Evolutionary conservation across 2,888 invertebrate genomes (phyloP), one percentile per base, ranked within the genome.

Genomic region (Metellina segmentata): DNA sequence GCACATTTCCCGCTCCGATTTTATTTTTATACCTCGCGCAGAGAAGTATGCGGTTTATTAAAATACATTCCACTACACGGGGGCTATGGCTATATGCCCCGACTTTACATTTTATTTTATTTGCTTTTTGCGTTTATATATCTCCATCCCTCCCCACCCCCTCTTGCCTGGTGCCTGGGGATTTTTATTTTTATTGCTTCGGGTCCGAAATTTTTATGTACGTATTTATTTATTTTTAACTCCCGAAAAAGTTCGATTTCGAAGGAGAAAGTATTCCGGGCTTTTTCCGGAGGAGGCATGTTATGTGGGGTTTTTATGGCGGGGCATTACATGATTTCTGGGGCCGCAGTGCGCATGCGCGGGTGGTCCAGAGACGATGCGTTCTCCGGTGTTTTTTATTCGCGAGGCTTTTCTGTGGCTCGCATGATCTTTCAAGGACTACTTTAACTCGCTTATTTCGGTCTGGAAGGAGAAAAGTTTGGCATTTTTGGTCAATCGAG

Each of bases 171-270:
- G n/a, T n/a, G n/a, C n/a, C 52, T n/a, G 69, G 86, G 70, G 89
- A 16, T 48, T 79, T 89, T 78, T 85, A 75, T 85, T 85, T 74
- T 88, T 88, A 88, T 74, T 74, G 20, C 81, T 19, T 16, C 0
- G 19, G 34, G 61, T 34, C 69, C 16, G 69, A 7, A 70, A 51
- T 72, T 82, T 89, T 89, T 89, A 82, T 85, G 79, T 72, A 70
- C 69, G 81, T 75, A 89, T 82, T 79, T 90, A 90, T 85, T 90
- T 90, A 90, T 85, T 85, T 90, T 90, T 85, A 81, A 75, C 72
- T 70, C 70, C 69, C 61, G 8, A 61, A 71, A 77, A 89, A 82
- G 75, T 89, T 83, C 82, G 78, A 78, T 83, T 78, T 89, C 71
- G 77, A 52, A n/a, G 61, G 70, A 20, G 61, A 61, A 61, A 81